Base-by-base conservation (phyloP, 2,888 invertebrate genomes). In the Chloroclysta siterata region DNA sequence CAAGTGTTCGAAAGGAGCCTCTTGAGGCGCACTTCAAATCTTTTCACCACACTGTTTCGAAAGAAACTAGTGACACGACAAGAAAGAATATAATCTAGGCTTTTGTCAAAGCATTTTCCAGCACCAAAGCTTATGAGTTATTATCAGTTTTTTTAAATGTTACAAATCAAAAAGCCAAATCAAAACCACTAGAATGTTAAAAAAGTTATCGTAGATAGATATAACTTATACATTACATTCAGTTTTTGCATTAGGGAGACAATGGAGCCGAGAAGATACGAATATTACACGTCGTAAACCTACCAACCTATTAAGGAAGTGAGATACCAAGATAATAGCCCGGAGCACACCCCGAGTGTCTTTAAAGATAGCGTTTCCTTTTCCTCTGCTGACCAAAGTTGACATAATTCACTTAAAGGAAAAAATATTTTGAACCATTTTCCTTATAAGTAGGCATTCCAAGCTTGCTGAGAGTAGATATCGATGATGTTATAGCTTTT, bases 351-450 rank as follows among this genome's bases (percentile, higher is more conserved):
- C 65, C 65, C 52, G 65, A 59, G 75, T 71, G 63, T 71, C 71
- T 72, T 79, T 80, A 80, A 77, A 82, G 78, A 82, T 81, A 80
- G 74, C 68, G 68, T 71, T 78, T 69, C 71, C 72, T 75, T 72
- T 72, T 42, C 66, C 74, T 72, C 66, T 71, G 69, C 71, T 78
- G 79, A 77, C 79, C 78, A 71, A 59, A 72, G 71, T 70, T 76
- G 77, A 77, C 76, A 70, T 77, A 68, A 72, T 73, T 61, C 61
- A 61, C 53, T 64, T 61, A 65, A 54, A 52, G 66, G 65, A 60
- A 62, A 64, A 66, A 64, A 56, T 66, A 56, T 64, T 67, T 67
- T 61, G 58, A 55, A 56, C 60, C 47, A 61, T 65, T 67, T 69
- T 64, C 67, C 65, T 65, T 52, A 59, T 56, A 22, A 22, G 22